Conservation (phyloP, 2,888 invertebrate species). For the Stratiomys singularior region DNA sequence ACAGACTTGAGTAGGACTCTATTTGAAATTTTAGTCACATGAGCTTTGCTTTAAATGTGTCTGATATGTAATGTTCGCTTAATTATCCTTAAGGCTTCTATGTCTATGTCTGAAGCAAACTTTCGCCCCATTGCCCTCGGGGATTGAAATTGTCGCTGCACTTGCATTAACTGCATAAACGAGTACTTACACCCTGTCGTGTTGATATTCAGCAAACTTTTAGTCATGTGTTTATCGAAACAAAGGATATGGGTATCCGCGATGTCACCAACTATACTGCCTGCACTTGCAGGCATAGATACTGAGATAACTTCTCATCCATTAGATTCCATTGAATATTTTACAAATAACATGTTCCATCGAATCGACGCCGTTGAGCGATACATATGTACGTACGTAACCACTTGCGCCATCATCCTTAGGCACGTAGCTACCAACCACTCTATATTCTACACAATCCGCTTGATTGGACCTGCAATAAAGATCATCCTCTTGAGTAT, state of each 20-base stretch:
- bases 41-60: too few species aligned
- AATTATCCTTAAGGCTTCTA: too few species aligned
- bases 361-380: background rate
- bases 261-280: background rate
- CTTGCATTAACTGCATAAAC: background rate
- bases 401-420: background rate
- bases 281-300: too few species aligned
- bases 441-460: conserved; percentile 19
- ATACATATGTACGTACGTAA: background rate
- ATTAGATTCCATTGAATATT: conserved; percentile 46
- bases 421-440: background rate
- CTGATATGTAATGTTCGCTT: too few species aligned
- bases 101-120: too few species aligned
- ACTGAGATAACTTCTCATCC: conserved; percentile 44
- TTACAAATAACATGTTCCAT: conserved; percentile 23
- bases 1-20: too few species aligned
- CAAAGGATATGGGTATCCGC: background rate
- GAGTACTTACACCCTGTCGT: background rate
- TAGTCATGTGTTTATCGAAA: background rate
- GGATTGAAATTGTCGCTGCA: background rate
- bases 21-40: too few species aligned
- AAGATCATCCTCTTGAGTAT: conserved; percentile 46
- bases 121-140: too few species aligned
- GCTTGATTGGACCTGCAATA: conserved; percentile 49
- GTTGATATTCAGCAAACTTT: background rate